Conservation (phyloP, 2,888 invertebrate species). For the Sussaba pulchella region DNA sequence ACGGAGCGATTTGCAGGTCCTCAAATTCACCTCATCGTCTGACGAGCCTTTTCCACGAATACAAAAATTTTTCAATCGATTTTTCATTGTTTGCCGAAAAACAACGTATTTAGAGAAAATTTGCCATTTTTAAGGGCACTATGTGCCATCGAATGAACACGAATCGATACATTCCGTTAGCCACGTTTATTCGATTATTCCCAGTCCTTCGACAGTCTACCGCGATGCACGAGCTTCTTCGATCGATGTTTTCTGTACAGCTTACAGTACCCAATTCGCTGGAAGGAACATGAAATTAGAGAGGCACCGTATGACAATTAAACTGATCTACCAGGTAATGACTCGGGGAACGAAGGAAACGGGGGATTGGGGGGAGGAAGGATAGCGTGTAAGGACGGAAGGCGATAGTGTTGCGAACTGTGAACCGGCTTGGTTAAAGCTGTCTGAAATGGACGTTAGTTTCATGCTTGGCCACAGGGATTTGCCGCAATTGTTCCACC, state of each 20-base stretch:
- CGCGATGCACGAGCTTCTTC: constrained; percentile 7
- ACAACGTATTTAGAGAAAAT: no score
- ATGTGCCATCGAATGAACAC: no score
- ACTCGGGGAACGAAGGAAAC: constrained; percentile 13
- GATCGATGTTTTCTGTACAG: constrained; percentile 1
- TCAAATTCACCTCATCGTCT: no score
- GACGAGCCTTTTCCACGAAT: neutral
- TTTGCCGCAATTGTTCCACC: constrained; percentile 31
- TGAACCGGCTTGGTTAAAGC: constrained; percentile 29
- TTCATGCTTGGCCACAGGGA: constrained; percentile 35
- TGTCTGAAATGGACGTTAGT: constrained; percentile 27
- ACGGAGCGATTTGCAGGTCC: constrained; percentile 5
- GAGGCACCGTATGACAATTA: constrained; percentile 56
- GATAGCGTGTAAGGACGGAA: neutral
- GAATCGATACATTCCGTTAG: no score
- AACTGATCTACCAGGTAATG: constrained; percentile 72
- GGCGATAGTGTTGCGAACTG: constrained; percentile 38
- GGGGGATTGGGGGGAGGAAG: neutral
- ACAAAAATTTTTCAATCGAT: neutral
- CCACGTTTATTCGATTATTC: no score
- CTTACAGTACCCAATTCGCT: constrained; percentile 37
- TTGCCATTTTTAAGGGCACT: no score
- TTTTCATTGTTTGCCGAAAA: no score
- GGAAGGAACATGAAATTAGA: constrained; percentile 61
- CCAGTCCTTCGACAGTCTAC: no score